Base-by-base conservation (phyloP, 2,888 invertebrate genomes). In the Trichogramma dendrolimi region DNA sequence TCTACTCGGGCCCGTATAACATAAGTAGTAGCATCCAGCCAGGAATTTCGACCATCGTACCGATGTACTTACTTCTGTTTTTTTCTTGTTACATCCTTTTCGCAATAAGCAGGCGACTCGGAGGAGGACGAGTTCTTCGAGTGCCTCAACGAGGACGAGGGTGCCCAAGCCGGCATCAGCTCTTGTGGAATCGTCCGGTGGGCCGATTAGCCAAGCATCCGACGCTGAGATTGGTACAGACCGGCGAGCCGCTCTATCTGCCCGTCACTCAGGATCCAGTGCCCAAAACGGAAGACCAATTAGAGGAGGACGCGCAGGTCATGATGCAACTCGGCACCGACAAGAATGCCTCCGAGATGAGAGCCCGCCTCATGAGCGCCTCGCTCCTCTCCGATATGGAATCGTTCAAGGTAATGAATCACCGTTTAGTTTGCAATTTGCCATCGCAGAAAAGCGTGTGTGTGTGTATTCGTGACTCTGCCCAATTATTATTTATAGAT, bases 341-440 rank as follows among this genome's bases (percentile, higher is more conserved):
- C 71, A 88, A 92, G 7, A 87, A 89, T 71, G 91, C 90, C 7
- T 88, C 90, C 7, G 90, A 92, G 75, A 84, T 94, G 67, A 85
- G 96, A 61, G 94, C 96, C 0, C 87, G 91, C 75, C 90, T 98
- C 85, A 97, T 98, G 91, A 91, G 95, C 77, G 94, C 96, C 0
- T 93, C 95, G 0, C 82, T 99, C 10, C 83, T 93, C 1, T 96
- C 97, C 0, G 99, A 99, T 74, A 97, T 98, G 96, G 95, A 97
- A 78, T 92, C 97, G 0, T 99, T 99, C 79, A 99, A 98, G 83
- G 96, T 85, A 68, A 6, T n/a, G 46, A 7, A 38, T 14, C 41
- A 40, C 27, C 27, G 27, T 27, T 27, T 27, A 27, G 27, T 27
- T 27, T 27, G 27, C 27, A 27, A 27, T 27, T 27, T 27, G 27